Evolutionary conservation across 2,888 invertebrate genomes (phyloP), one percentile per base, ranked within the genome.

Genomic region (Eilema caniola): DNA sequence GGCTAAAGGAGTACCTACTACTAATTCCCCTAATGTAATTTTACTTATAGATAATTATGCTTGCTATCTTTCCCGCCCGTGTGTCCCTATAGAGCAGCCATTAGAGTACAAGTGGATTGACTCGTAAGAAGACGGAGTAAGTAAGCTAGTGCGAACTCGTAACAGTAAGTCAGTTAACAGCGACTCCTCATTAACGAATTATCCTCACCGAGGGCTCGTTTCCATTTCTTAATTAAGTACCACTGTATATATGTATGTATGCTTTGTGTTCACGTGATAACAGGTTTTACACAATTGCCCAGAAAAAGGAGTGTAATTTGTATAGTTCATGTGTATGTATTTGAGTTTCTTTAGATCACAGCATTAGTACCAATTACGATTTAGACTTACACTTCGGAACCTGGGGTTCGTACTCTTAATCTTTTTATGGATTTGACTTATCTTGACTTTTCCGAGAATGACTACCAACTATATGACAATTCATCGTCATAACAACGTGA

Each of bases 71-170:
- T 8, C 0, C 1, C 1, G 16, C 24, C 74, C 37, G 76, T 82
- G 66, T 82, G 79, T 82, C 69, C 66, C 67, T 16, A 53, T 57
- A 68, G 68, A 62, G 63, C 37, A 64, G 56, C 24, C 70, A 64
- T 76, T 75, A 82, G 75, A 82, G 76, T 75, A 78, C 74, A 72
- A 75, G 70, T 73, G 25, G 37, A 77, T 79, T 73, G 78, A 82
- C 79, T 72, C 60, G 71, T 62, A 70, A 71, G 57, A 62, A 69
- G 33, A 16, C 53, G 69, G 61, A 71, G 69, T 72, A 67, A 69
- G 53, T 25, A 63, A 78, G 75, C 72, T 74, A 72, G 73, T 80
- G 72, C 31, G 74, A 53, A 64, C 7, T 33, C 56, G 31, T 23
- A 23, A 23, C 7, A 65, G 56, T 56, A 74, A 77, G 67, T 75